Base-by-base conservation (phyloP, 2,888 invertebrate genomes). In the Cyaniris semiargus region DNA sequence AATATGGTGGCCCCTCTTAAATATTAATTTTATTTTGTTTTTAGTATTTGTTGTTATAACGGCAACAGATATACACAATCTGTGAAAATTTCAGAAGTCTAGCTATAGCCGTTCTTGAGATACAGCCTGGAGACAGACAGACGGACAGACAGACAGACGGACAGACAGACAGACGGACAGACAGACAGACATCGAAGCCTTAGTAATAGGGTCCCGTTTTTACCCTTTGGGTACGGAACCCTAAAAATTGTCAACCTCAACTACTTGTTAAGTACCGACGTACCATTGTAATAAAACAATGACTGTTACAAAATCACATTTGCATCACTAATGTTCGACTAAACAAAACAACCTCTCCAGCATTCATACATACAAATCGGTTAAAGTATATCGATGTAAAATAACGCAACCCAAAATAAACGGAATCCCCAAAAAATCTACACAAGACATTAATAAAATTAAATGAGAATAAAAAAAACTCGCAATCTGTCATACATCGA, bases 231-330 rank as follows among this genome's bases (percentile, higher is more conserved):
- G n/a, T n/a, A n/a, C n/a, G n/a, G n/a, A n/a, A n/a, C n/a, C n/a
- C n/a, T n/a, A n/a, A n/a, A n/a, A 66, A 66, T 66, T 66, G 27
- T 66, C 66, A 66, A 66, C 66, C 66, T 27, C 66, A 60, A 66
- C 66, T 13, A 13, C 23, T 27, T 31, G 48, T 74, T 18, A 27
- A 53, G 74, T 44, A 72, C 48, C 15, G 4, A 53, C 48, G 27
- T 48, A 27, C 48, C 53, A 74, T 74, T 74, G 74, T 74, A 48
- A 21, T 53, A 53, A 74, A 74, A 74, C 74, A 74, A 74, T 74
- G 74, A 74, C 74, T 27, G 21, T 74, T 74, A 74, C 74, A 74
- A 74, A 74, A 74, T 53, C 74, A 38, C 23, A 74, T 74, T 74
- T 44, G 74, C 48, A 23, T 74, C 27, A 74, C 72, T 72, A 38